Base-by-base conservation (phyloP, 1,140 invertebrate genomes). In the Polypedilum vanderplanki region DNA sequence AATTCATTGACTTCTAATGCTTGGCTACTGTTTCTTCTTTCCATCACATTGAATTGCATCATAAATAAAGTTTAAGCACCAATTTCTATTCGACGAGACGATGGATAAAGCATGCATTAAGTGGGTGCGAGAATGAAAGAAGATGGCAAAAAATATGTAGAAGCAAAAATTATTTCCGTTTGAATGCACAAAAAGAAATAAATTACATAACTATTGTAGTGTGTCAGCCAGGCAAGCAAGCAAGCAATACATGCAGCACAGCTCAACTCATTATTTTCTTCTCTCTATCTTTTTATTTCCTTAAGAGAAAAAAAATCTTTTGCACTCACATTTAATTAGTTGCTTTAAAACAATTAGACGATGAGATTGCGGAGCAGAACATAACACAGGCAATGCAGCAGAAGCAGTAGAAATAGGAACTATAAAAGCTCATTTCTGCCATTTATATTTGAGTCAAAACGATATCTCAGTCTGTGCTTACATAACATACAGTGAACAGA, bases 1-100 rank as follows among this genome's bases (percentile, higher is more conserved):
- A 46, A 46, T 67, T 67, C 64, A 67, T 18, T 67, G 64, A 20
- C 64, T 20, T 20, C 64, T 46, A 46, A 46, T 46, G 41, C 41
- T 46, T 46, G 9, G 1, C 9, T 46, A 3, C 41, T 46, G 9
- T 46, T 8, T 46, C 15, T 46, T 8, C 15, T 46, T 46, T 46
- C 15, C 41, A 46, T 46, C 15, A 46, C 41, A 46, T 46, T 46
- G 9, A 46, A 15, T 46, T 46, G 9, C 41, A 46, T 46, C 15
- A 46, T n/a, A n/a, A n/a, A n/a, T n/a, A n/a, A n/a, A 7, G 9
- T 46, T 46, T 46, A 46, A 46, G 41, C 15, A 15, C n/a, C n/a
- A n/a, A n/a, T n/a, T n/a, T n/a, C n/a, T n/a, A n/a, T n/a, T 46
- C 9, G 41, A 46, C 41, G 41, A 46, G 41, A 46, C 41, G 41